Evolutionary conservation across 2,113 vertebrate genomes (phyloP), one percentile per base, ranked within the genome.

Genomic region (Grammomys dolichurus): DNA sequence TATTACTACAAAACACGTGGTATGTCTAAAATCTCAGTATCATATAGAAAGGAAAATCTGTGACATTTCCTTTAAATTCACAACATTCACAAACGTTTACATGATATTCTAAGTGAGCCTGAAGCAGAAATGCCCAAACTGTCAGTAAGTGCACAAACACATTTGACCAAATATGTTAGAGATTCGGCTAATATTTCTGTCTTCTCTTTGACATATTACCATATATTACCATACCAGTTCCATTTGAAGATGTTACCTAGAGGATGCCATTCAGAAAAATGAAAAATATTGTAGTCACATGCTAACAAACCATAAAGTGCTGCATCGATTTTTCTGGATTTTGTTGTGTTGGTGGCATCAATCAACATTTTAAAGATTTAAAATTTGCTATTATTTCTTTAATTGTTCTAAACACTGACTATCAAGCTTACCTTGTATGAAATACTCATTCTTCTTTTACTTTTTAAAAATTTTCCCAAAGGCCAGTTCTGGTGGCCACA

Each of bases 321-420:
- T 84, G 2, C 19, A 60, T 24, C 3, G 58, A 28, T 87, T 88
- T 90, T 69, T 82, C 48, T 96, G 20, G 22, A 69, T 72, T 78
- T 92, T 88, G 31, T 96, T 36, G 85, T 87, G 24, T 43, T 95
- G 60, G 56, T 17, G 3, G 11, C n/a, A 40, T 67, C 63, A 91
- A 43, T 75, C 31, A 65, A 16, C 31, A 48, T 91, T 96, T 90
- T 75, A 84, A 91, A 96, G 63, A 76, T 93, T 95, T 76, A 65
- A 93, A 82, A 54, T 89, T 60, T 76, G 7, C 46, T 94, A 36
- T 90, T 43, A 31, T 84, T 93, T 94, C 19, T 43, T 87, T 60
- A 72, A 40, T 94, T 8, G 4, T 87, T 94, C 85, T 87, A 92
- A 95, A 75, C 40, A 26, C 11, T 89, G 60, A 80, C 17, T 87